phyloP scores from a whole-genome alignment of 2,797 vertebrate species.

The Pseudochirops corinnae region DNA sequence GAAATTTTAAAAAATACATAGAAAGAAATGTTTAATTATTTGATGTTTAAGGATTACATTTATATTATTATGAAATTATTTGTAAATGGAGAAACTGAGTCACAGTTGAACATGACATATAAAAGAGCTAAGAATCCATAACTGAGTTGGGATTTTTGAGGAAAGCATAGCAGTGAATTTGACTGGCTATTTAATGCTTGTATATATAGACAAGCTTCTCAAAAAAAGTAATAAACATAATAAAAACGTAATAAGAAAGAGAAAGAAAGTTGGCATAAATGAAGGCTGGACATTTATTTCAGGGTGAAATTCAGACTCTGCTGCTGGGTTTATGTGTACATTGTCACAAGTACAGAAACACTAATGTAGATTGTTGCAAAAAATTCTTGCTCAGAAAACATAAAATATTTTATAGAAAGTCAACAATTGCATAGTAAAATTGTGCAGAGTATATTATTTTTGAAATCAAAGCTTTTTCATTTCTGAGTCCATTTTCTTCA shows the following conservation, averaged over 20 bases:
- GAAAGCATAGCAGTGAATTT: not conserved
- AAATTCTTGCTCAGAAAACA: not conserved
- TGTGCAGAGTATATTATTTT: not conserved
- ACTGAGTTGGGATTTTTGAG: not conserved
- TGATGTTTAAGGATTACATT: slow-evolving; percentile 8
- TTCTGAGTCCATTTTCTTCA: not conserved
- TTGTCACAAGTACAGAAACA: not conserved
- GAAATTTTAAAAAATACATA: not conserved
- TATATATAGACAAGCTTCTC: not conserved
- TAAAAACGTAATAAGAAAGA: not conserved
- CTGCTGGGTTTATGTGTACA: not conserved
- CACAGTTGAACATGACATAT: slow-evolving; percentile 9
- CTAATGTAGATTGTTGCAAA: not conserved
- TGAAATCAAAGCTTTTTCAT: slow-evolving; percentile 22
- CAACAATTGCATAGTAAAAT: not conserved
- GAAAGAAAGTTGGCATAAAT: not conserved
- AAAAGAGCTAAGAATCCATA: not conserved
- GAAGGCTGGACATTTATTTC: not conserved
- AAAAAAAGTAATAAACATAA: not conserved
- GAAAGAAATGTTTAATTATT: not conserved
- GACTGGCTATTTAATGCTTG: not conserved
- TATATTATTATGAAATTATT: slow-evolving; percentile 36
- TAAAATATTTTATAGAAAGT: not conserved
- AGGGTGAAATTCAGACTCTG: not conserved
- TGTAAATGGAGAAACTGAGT: slow-evolving; percentile 38